These are phyloP conservation scores for Porites evermanni DNA, from an alignment of 92 coral and sea anemone species.

Conservation along the genomic window DNA sequence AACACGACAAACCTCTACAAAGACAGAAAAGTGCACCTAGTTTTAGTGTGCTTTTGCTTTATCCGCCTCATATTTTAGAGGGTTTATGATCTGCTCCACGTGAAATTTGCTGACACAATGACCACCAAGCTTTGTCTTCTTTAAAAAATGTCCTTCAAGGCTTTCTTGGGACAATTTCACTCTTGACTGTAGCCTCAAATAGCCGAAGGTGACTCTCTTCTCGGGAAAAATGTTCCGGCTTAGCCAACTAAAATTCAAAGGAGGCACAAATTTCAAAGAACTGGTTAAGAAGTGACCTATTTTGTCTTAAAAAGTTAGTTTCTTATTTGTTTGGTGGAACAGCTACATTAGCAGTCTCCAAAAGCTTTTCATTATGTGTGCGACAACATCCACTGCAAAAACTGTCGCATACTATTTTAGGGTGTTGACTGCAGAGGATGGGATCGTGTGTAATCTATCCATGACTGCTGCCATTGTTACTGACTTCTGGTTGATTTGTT, in stretches of 20 bases:
- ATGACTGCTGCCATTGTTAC: conserved; percentile 27
- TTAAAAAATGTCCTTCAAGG: neutral
- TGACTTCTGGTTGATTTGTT: conserved; percentile 29
- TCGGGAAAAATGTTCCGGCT: conserved; percentile 7
- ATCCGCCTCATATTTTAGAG: conserved; percentile 27
- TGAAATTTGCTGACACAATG: neutral
- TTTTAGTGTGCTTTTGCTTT: neutral
- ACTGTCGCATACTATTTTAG: conserved; percentile 34
- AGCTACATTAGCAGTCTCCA: no score
- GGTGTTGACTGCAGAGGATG: conserved; percentile 18
- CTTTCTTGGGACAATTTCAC: conserved; percentile 6
- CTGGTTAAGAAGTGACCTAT: no score
- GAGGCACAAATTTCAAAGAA: neutral
- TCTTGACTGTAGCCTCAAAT: neutral
- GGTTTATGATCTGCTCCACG: conserved; percentile 17
- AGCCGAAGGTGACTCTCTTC: neutral
- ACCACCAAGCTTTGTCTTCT: conserved; percentile 18
- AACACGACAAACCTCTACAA: no score
- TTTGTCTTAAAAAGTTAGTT: no score
- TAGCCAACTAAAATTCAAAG: neutral
- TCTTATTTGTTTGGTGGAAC: no score
- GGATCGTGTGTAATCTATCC: conserved; percentile 24
- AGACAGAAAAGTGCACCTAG: no score
- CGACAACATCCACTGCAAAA: conserved; percentile 37
- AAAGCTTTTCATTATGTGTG: no score